Percentiles rank a stretch among this genome's conserved stretches.
These are phyloP conservation scores for Cepaea nemoralis DNA, from an alignment of 1,140 invertebrate species.

Conservation along the genomic window DNA sequence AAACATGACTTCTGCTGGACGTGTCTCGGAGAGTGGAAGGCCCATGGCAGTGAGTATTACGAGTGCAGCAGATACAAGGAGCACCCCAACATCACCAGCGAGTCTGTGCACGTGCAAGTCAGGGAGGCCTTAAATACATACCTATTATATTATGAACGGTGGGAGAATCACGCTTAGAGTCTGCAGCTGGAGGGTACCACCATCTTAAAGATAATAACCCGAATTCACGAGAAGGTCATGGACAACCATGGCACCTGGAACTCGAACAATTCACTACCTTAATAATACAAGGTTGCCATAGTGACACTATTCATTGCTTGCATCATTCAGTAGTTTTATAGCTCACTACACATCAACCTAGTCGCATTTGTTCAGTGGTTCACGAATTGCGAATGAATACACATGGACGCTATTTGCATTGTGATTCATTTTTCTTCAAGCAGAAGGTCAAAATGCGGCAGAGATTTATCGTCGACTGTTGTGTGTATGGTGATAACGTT, in stretches of 20 bases:
- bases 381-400: too few relatives aligned
- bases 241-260: slow-evolving; percentile 95
- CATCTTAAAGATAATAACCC: slow-evolving; percentile 86
- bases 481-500: too few relatives aligned
- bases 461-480: too few relatives aligned
- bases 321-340: too few relatives aligned
- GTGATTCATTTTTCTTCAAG: too few relatives aligned
- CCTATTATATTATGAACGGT: slow-evolving; percentile 98
- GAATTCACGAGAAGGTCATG: slow-evolving; percentile 93
- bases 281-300: too few relatives aligned
- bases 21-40: slow-evolving; percentile 97
- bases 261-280: too few relatives aligned
- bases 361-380: too few relatives aligned
- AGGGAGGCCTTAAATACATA: slow-evolving; percentile 99
- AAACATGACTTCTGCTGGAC: slow-evolving; percentile 99
- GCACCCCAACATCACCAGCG: slow-evolving; percentile 96
- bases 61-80: slow-evolving; percentile 99
- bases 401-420: too few relatives aligned
- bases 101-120: slow-evolving; percentile 95
- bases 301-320: too few relatives aligned
- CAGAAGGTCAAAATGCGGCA: too few relatives aligned
- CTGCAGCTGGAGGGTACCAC: slow-evolving; percentile 96
- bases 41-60: slow-evolving; percentile 98
- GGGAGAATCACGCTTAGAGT: slow-evolving; percentile 99
- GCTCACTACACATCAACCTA: too few relatives aligned